Evolutionary conservation across 92 coral and sea anemone genomes (phyloP).

Genomic region (Zoanthus solanderi): DNA sequence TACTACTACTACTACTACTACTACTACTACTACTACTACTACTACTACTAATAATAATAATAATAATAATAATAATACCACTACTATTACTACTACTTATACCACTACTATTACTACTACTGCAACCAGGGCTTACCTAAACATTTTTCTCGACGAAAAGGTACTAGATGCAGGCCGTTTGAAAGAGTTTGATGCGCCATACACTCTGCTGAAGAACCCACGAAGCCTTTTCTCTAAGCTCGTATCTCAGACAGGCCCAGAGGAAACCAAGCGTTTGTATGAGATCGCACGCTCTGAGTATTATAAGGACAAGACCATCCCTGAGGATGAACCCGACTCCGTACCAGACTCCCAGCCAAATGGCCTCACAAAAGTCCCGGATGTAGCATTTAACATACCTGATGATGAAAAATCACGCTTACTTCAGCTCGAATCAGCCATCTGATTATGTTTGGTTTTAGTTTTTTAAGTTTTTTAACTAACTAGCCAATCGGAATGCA

Average conservation of each 20-base stretch:
- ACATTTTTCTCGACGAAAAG: constrained; percentile 43
- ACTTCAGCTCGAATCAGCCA: constrained; percentile 52
- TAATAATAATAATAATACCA: too few species aligned
- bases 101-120: too few species aligned
- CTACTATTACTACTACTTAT: too few species aligned
- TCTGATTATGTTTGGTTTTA: constrained; percentile 11
- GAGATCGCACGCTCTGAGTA: constrained; percentile 76
- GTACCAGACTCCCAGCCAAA: constrained; percentile 15
- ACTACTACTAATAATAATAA: too few species aligned
- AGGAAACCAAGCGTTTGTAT: constrained; percentile 63
- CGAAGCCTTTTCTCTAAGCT: constrained; percentile 71
- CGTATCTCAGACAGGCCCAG: constrained; percentile 79
- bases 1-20: too few species aligned
- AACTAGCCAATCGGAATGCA: too few species aligned
- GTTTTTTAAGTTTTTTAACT: too few species aligned
- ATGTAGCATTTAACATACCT: constrained; percentile 10
- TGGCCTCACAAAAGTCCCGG: not conserved
- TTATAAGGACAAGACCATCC: constrained; percentile 63
- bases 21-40: too few species aligned
- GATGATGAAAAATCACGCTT: constrained; percentile 40
- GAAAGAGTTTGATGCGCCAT: constrained; percentile 83
- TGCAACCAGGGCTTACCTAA: too few species aligned
- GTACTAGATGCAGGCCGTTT: constrained; percentile 84
- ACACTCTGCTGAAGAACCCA: constrained; percentile 70
- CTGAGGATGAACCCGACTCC: constrained; percentile 60